Evolutionary conservation across 2,797 vertebrate species (phyloP).

Genomic region (Notoglanidium macrostoma): DNA sequence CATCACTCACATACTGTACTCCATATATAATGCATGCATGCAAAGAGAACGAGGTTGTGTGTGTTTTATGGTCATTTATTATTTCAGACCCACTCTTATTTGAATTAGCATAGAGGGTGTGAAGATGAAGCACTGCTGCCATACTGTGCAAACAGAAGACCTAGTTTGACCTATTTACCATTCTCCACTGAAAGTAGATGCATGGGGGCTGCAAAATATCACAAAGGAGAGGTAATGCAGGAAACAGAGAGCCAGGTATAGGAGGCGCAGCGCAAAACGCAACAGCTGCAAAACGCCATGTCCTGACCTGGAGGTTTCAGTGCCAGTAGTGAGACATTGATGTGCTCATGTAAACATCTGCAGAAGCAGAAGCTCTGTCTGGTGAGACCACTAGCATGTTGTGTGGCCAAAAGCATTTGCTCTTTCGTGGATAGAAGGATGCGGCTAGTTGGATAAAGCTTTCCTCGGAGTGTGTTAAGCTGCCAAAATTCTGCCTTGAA

Average conservation of each 20-base stretch:
- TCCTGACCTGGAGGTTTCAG: not conserved
- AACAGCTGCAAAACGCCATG: not conserved
- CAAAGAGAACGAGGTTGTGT: not conserved
- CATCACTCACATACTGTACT: not conserved
- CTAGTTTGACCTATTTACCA: constrained; percentile 34
- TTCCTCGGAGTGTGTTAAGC: not conserved
- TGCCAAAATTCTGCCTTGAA: not conserved
- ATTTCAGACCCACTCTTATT: not conserved
- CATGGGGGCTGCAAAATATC: not conserved
- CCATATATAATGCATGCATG: not conserved
- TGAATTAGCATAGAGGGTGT: not conserved
- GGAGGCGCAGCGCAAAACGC: not conserved
- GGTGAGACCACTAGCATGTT: not conserved
- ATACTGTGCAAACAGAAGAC: not conserved
- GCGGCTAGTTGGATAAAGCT: not conserved
- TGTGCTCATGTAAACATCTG: not conserved
- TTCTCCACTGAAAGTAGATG: not conserved
- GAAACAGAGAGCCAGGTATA: not conserved
- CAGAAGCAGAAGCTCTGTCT: not conserved
- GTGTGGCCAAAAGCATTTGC: not conserved
- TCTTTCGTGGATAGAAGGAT: not conserved
- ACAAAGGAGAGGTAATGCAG: not conserved
- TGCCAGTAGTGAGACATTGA: not conserved
- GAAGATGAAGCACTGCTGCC: not conserved
- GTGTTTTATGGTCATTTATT: not conserved